Conservation (phyloP, 2,888 invertebrate genomes). For the Aporophyla nigra region DNA sequence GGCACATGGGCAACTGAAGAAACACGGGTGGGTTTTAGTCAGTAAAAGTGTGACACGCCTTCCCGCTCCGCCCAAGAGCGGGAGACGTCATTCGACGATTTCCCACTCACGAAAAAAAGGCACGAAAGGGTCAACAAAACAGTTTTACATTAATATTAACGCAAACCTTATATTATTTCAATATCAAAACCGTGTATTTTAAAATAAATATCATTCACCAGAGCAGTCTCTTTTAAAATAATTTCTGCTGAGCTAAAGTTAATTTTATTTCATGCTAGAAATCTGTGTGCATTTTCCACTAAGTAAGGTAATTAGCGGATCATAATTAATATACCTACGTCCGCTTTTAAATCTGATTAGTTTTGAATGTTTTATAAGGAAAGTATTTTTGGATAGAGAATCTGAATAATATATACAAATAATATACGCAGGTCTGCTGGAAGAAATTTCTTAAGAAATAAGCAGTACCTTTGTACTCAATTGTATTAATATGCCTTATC, state of each 20-base stretch:
- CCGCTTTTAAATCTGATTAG: background rate
- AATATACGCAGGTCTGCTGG: too few relatives aligned
- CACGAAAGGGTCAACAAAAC: background rate
- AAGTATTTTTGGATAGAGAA: background rate
- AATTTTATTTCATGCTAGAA: conserved; percentile 28
- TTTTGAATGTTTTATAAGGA: conserved; percentile 2
- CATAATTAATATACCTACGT: conserved; percentile 30
- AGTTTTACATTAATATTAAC: background rate
- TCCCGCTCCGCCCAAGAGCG: too few relatives aligned
- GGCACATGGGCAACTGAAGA: too few relatives aligned
- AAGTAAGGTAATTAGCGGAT: conserved; percentile 35
- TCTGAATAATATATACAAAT: background rate
- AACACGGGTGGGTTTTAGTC: too few relatives aligned
- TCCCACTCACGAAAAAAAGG: too few relatives aligned
- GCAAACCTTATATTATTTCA: background rate
- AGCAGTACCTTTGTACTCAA: too few relatives aligned
- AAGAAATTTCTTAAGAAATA: too few relatives aligned
- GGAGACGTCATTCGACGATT: too few relatives aligned
- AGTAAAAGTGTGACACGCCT: too few relatives aligned
- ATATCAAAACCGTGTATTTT: conserved; percentile 7
- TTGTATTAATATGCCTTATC: too few relatives aligned
- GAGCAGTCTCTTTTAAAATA: conserved; percentile 4
- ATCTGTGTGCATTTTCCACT: background rate
- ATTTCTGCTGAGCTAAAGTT: background rate
- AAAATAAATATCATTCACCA: conserved; percentile 12